These are phyloP conservation scores for Rhinogobius similis DNA, from an alignment of 2,113 vertebrate species.

Conservation along the genomic window DNA sequence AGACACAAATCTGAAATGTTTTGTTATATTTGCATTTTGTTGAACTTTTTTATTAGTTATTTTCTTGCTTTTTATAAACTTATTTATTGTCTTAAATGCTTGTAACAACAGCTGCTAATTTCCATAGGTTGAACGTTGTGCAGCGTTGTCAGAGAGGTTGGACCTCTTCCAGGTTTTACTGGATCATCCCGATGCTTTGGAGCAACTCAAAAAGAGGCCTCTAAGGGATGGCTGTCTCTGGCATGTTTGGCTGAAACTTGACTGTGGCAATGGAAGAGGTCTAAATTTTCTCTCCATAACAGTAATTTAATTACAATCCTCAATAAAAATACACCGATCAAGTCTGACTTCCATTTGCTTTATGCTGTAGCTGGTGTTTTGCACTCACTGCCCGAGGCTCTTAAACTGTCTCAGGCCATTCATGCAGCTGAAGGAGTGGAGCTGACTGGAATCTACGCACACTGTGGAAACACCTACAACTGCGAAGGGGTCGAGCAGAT, in stretches of 20 bases:
- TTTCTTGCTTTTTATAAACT: too few relatives aligned
- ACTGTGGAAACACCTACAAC: constrained; percentile 85
- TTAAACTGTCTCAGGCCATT: constrained; percentile 74
- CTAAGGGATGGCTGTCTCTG: constrained; percentile 69
- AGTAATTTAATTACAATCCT: neutral
- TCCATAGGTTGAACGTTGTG: constrained; percentile 74
- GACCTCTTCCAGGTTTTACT: constrained; percentile 80
- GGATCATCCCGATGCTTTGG: constrained; percentile 73
- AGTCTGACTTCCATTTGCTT: neutral
- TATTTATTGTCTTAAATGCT: neutral
- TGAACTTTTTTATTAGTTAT: too few relatives aligned
- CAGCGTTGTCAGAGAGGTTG: constrained; percentile 73
- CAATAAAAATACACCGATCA: neutral
- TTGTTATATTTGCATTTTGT: neutral
- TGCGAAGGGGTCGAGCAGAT: constrained; percentile 73
- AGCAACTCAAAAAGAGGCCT: constrained; percentile 61
- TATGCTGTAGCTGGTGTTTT: constrained; percentile 73
- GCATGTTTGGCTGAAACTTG: constrained; percentile 84
- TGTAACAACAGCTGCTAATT: neutral
- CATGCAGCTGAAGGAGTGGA: constrained; percentile 59
- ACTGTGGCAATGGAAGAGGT: constrained; percentile 84
- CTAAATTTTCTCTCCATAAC: neutral
- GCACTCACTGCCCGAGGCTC: constrained; percentile 67
- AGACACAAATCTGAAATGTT: neutral
- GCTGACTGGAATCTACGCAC: constrained; percentile 81